phyloP scores from a whole-genome alignment of 2,888 invertebrate genomes.

The Megastigmus dorsalis region DNA sequence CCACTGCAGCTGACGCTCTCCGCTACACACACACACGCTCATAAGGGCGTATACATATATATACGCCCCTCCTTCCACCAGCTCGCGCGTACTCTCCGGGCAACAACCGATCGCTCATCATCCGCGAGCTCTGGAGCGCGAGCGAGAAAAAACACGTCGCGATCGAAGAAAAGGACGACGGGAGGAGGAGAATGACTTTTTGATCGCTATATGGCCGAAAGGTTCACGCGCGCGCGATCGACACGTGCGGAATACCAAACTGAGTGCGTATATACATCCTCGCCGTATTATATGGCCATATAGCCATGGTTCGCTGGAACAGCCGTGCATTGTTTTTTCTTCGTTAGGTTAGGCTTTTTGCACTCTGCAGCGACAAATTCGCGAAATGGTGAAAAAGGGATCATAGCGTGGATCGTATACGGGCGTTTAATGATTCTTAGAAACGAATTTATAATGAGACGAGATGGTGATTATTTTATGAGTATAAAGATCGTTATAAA shows the following conservation, averaged over 20 bases:
- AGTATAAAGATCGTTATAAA: background rate
- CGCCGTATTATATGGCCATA: slow-evolving; percentile 32
- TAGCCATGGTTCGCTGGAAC: slow-evolving; percentile 5
- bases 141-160: background rate
- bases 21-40: background rate
- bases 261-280: slow-evolving; percentile 11
- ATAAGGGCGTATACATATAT: background rate
- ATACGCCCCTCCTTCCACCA: too few relatives aligned
- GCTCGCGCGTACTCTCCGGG: too few relatives aligned
- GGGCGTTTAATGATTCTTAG: slow-evolving; percentile 41
- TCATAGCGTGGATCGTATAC: background rate
- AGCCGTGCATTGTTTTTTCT: too few relatives aligned
- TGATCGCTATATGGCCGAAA: slow-evolving; percentile 28
- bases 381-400: slow-evolving; percentile 16
- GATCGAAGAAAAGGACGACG: background rate
- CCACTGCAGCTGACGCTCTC: slow-evolving; percentile 12
- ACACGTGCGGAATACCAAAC: slow-evolving; percentile 44
- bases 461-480: background rate
- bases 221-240: slow-evolving; percentile 33
- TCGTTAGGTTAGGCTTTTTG: too few relatives aligned
- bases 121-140: too few relatives aligned
- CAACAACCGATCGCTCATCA: too few relatives aligned
- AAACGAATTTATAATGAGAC: slow-evolving; percentile 11
- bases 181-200: slow-evolving; percentile 31
- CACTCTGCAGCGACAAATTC: background rate